Conservation (phyloP, 2,113 vertebrate species). For the Cephalopholis sonnerati region DNA sequence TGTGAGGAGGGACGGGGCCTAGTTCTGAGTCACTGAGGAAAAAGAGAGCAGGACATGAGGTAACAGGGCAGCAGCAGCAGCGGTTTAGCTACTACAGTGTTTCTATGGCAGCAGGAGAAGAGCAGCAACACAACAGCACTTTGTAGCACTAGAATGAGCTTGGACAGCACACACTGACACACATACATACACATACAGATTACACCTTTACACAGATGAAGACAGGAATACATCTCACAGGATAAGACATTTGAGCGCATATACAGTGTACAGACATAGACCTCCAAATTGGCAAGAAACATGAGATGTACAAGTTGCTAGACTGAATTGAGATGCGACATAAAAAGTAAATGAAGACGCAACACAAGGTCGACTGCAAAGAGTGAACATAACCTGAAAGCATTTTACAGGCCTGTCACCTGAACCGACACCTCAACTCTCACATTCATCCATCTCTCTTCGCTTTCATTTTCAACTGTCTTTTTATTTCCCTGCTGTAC, state of each 20-base stretch:
- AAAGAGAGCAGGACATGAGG: conserved; percentile 81
- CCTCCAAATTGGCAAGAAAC: conserved; percentile 59
- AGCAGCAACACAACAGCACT: conserved; percentile 73
- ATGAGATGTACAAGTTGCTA: conserved; percentile 51
- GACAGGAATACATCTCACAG: conserved; percentile 52
- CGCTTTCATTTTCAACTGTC: conserved; percentile 10
- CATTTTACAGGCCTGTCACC: conserved; percentile 29
- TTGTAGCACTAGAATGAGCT: conserved; percentile 54
- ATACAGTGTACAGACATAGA: conserved; percentile 74
- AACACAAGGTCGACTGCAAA: conserved; percentile 30
- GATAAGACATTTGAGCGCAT: conserved; percentile 67
- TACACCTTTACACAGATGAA: conserved; percentile 31
- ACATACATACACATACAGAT: conserved; percentile 49
- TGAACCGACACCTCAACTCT: conserved; percentile 18
- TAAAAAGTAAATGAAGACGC: conserved; percentile 58
- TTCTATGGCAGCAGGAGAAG: conserved; percentile 77
- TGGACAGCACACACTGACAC: conserved; percentile 55
- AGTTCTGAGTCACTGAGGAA: conserved; percentile 71
- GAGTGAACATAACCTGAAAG: conserved; percentile 19
- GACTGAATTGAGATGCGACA: conserved; percentile 51
- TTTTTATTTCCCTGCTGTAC: conserved; percentile 13
- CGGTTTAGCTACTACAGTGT: conserved; percentile 69
- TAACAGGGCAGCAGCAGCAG: conserved; percentile 69
- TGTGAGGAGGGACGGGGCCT: conserved; percentile 50
- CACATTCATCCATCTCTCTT: conserved; percentile 34